A percentile compares a stretch with the other conserved stretches of the same genome.
Conservation (phyloP, 1,140 invertebrate genomes). For the Cydia strobilella region DNA sequence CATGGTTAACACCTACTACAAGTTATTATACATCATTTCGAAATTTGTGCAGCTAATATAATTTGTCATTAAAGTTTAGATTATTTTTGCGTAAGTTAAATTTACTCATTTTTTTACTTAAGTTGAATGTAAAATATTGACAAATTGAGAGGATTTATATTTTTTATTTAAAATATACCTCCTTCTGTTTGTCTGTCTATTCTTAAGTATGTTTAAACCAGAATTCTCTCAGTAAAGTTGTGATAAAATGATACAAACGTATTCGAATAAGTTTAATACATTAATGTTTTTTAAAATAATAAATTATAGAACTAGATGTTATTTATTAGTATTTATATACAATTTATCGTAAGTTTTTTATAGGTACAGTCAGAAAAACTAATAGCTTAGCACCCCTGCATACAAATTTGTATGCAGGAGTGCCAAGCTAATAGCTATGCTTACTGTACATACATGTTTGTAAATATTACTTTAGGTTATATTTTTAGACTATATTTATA, state of each 20-base stretch:
- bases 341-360: constrained; percentile 18
- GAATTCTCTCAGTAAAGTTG: constrained; percentile 28
- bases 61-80: too few relatives aligned
- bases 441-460: constrained; percentile 7
- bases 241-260: constrained; percentile 30
- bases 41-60: too few relatives aligned
- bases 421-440: too few relatives aligned
- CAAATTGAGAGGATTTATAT: constrained; percentile 77
- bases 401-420: too few relatives aligned
- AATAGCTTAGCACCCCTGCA: too few relatives aligned
- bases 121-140: constrained; percentile 40
- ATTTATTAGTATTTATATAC: constrained; percentile 7
- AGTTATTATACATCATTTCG: too few relatives aligned
- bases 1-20: too few relatives aligned
- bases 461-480: constrained; percentile 36
- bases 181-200: constrained; percentile 66
- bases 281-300: constrained; percentile 10
- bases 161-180: constrained; percentile 75
- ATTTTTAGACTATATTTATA: constrained; percentile 22
- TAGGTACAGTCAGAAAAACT: background rate
- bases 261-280: constrained; percentile 7
- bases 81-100: too few relatives aligned
- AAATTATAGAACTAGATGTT: background rate
- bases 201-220: background rate
- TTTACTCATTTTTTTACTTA: background rate